A percentile compares a stretch with the other conserved stretches of the same genome.
Evolutionary conservation across 2,113 vertebrate genomes (phyloP).

Genomic region (Hiodon alosoides): DNA sequence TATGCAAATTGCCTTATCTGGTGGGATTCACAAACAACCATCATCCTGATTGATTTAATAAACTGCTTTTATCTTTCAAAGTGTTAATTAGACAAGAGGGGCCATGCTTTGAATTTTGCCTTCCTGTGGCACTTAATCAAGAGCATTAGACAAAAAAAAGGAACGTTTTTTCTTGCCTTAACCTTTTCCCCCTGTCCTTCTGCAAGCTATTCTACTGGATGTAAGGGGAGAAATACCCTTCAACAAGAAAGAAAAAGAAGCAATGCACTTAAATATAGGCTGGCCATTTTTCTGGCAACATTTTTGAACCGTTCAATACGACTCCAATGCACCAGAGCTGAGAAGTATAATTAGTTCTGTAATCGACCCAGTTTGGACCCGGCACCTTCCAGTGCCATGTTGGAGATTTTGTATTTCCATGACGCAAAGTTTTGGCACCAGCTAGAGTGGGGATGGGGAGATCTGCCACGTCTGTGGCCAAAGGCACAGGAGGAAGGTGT

Average conservation of each 20-base stretch:
- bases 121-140: conserved; percentile 52
- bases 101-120: conserved; percentile 66
- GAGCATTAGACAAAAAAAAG: conserved; percentile 54
- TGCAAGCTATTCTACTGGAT: conserved; percentile 27
- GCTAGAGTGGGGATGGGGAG: background rate
- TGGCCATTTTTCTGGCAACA: background rate
- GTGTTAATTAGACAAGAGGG: conserved; percentile 98
- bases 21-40: conserved; percentile 98
- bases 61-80: conserved; percentile 98
- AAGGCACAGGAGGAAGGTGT: too few relatives aligned
- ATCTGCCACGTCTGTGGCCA: too few relatives aligned
- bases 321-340: background rate
- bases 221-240: conserved; percentile 22
- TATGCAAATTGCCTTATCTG: conserved; percentile 99
- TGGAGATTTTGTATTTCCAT: background rate
- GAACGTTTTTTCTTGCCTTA: conserved; percentile 42
- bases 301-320: background rate
- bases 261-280: conserved; percentile 15
- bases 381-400: background rate
- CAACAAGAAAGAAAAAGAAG: conserved; percentile 17
- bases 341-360: background rate
- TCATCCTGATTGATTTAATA: conserved; percentile 99
- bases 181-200: conserved; percentile 21
- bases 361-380: background rate
- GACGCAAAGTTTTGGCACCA: background rate